Evolutionary conservation across 2,888 invertebrate species (phyloP).

Genomic region (Elmis aenea): DNA sequence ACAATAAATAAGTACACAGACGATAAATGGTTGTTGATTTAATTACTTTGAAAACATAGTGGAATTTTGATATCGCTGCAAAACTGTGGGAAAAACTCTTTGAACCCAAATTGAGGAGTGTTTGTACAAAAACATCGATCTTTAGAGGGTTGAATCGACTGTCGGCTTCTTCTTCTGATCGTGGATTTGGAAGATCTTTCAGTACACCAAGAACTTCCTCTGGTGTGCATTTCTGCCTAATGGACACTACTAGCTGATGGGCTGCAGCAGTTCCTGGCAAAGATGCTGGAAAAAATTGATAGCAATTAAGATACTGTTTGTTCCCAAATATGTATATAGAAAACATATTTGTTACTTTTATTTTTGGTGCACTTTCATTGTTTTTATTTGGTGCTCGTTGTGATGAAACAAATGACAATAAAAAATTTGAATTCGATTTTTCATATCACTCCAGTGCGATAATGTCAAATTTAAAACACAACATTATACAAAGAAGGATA

Average conservation of each 20-base stretch:
- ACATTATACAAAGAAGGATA: too few species aligned
- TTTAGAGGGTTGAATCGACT: slow-evolving; percentile 84
- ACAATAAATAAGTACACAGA: slow-evolving; percentile 5
- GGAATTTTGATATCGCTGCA: slow-evolving; percentile 96
- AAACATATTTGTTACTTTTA: too few species aligned
- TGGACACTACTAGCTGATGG: slow-evolving; percentile 79
- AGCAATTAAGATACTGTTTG: too few species aligned
- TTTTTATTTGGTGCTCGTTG: too few species aligned
- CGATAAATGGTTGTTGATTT: neutral
- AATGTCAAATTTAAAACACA: too few species aligned
- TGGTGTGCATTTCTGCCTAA: slow-evolving; percentile 83
- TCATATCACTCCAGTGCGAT: too few species aligned
- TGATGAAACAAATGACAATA: too few species aligned
- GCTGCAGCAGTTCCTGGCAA: slow-evolving; percentile 79
- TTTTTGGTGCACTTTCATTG: too few species aligned
- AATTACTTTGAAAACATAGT: slow-evolving; percentile 79
- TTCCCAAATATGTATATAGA: too few species aligned
- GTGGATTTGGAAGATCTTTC: slow-evolving; percentile 79
- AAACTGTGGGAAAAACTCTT: slow-evolving; percentile 98
- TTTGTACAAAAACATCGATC: slow-evolving; percentile 97
- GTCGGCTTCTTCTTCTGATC: slow-evolving; percentile 68
- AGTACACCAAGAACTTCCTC: slow-evolving; percentile 86
- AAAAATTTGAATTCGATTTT: too few species aligned
- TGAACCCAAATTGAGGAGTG: slow-evolving; percentile 85
- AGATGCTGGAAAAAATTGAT: slow-evolving; percentile 52